Evolutionary conservation across 2,113 vertebrate genomes (phyloP).

Genomic region (Platycercus adscitus): DNA sequence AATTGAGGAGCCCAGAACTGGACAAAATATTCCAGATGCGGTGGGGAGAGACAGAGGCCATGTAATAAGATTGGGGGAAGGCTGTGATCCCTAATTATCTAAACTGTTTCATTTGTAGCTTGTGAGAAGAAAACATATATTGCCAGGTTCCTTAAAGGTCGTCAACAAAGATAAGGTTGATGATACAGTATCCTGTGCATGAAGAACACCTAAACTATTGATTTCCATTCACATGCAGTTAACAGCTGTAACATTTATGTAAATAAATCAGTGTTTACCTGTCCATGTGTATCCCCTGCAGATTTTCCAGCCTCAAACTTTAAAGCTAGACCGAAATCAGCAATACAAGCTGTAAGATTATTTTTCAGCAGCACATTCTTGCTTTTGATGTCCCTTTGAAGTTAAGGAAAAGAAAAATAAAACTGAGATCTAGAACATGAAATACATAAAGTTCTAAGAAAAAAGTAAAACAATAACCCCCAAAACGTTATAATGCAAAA

Average conservation of each 20-base stretch:
- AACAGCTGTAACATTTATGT: no score
- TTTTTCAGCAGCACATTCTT: slow-evolving; percentile 97
- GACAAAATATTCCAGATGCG: no score
- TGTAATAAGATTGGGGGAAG: not conserved
- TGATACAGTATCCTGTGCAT: not conserved
- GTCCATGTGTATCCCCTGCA: slow-evolving; percentile 95
- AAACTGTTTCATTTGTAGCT: not conserved
- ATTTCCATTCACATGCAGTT: not conserved
- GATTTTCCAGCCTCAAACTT: slow-evolving; percentile 98
- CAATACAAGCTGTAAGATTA: slow-evolving; percentile 93
- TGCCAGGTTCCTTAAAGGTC: not conserved
- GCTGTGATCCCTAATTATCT: not conserved
- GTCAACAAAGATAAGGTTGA: fast-evolving
- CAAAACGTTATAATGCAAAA: not conserved
- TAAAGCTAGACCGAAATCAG: slow-evolving; percentile 95
- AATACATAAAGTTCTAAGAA: not conserved
- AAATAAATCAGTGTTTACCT: slow-evolving; percentile 76
- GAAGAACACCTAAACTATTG: not conserved
- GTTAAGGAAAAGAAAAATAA: not conserved
- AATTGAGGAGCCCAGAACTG: no score
- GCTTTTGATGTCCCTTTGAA: slow-evolving; percentile 95
- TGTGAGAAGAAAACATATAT: not conserved
- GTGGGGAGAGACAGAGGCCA: not conserved
- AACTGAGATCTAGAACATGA: not conserved
- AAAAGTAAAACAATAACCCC: not conserved